Conservation (phyloP, 2,797 vertebrate species). For the Onychomys leucogaster region DNA sequence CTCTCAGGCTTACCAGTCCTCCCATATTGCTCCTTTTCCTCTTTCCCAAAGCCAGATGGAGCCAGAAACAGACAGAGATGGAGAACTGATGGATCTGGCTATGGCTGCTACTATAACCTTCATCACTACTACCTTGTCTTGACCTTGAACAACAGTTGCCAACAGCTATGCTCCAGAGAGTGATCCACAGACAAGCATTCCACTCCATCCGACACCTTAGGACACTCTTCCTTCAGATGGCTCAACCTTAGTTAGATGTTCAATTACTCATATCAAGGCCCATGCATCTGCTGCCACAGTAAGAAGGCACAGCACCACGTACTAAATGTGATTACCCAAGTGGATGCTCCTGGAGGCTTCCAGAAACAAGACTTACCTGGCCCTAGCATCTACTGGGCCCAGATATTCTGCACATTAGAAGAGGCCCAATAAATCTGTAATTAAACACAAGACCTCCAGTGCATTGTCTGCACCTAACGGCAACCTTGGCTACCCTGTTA, state of each 20-base stretch:
- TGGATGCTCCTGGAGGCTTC: neutral
- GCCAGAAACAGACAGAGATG: neutral
- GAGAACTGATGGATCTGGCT: neutral
- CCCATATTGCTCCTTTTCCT: neutral
- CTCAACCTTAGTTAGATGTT: neutral
- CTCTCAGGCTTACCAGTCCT: neutral
- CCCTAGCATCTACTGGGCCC: neutral
- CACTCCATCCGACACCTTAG: neutral
- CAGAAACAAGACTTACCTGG: neutral
- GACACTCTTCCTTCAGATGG: neutral
- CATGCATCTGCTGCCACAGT: neutral
- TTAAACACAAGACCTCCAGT: neutral
- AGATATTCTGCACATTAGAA: neutral
- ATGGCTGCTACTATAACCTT: fast-evolving
- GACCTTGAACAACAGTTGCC: too few relatives aligned
- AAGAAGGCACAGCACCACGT: neutral
- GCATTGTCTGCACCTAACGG: neutral
- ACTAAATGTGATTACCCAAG: neutral
- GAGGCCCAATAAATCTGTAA: neutral
- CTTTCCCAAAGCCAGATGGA: neutral
- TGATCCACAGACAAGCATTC: neutral
- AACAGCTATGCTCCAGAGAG: neutral
- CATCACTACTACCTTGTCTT: neutral
- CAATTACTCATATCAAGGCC: too few relatives aligned
- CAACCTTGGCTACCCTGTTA: neutral